phyloP scores from a whole-genome alignment of 2,797 vertebrate species.

The Manis crassicaudata region DNA sequence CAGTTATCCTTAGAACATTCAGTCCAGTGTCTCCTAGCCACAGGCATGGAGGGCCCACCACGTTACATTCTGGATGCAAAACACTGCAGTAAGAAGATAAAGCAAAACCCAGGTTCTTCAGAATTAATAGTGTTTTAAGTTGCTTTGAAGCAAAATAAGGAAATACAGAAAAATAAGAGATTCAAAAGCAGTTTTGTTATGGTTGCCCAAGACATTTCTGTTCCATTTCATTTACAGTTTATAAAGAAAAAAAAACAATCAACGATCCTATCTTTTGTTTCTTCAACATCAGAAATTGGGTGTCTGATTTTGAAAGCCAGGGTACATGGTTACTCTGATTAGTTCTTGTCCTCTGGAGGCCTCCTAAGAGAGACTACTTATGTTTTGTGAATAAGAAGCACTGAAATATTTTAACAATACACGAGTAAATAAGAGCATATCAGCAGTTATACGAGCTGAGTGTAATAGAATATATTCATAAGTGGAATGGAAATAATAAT shows the following conservation, averaged over 20 bases:
- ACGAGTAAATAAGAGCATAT: background rate
- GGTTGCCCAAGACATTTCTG: background rate
- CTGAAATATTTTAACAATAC: background rate
- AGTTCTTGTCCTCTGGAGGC: background rate
- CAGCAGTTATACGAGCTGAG: background rate
- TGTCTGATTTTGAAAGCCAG: slow-evolving; percentile 33
- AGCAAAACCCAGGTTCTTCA: slow-evolving; percentile 13
- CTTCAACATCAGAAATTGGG: background rate
- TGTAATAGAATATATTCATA: background rate
- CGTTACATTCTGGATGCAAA: slow-evolving; percentile 12
- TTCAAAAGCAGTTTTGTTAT: slow-evolving; percentile 15
- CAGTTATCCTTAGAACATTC: slow-evolving; percentile 49
- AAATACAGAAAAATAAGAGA: slow-evolving; percentile 28
- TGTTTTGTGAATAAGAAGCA: background rate
- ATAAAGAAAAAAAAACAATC: slow-evolving; percentile 22
- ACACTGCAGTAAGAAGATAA: background rate
- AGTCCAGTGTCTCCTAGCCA: slow-evolving; percentile 22
- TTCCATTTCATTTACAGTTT: slow-evolving; percentile 14
- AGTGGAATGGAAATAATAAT: background rate
- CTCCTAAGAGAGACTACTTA: background rate
- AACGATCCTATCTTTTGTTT: background rate
- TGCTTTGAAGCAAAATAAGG: background rate
- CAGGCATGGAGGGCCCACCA: background rate
- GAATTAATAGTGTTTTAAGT: slow-evolving; percentile 17
- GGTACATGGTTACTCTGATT: background rate